Evolutionary conservation across 1,140 invertebrate species (phyloP), one percentile per base, ranked within the genome.

Genomic region (Spodoptera frugiperda): DNA sequence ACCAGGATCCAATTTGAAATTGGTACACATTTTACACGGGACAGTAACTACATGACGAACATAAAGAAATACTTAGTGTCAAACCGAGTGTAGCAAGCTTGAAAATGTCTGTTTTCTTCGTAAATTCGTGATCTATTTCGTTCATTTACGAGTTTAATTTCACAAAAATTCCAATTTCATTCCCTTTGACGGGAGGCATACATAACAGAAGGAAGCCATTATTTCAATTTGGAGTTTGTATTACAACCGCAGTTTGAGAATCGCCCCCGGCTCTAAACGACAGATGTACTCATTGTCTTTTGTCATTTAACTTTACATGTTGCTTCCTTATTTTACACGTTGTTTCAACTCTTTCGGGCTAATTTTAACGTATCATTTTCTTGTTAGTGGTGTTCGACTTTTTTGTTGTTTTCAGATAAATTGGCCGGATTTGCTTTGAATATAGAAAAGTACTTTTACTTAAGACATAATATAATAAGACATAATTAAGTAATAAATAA

Each of bases 201-300:
- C 46, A 30, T 65, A 74, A 70, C 72, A 79, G 54, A 74, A 79
- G 65, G 55, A 76, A 71, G 19, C 30, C 72, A 76, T 59, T 73
- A 73, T 79, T 79, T 63, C 73, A 79, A 75, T 79, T 79, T 63
- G 44, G 72, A 53, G 39, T 75, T 71, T 46, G 48, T 61, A 61
- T 70, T 76, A 76, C 48, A 74, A 74, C 51, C 59, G 39, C 48
- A 46, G 76, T 61, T 51, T 39, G 17, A 67, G 25, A 44, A 9
- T 39, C 17, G 51, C 51, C 44, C 53, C 63, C 17, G 46, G 25
- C 21, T 25, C 25, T 70, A 70, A 30, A 33, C 25, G 30, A 70
- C 25, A 53, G n/a, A 33, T 70, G n/a, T 21, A 46, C 14, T 21
- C 21, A 30, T 30, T 33, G 15, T 48, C 44, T 65, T 65, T 65